phyloP scores from a whole-genome alignment of 2,797 vertebrate species.

The Acanthopagrus latus region DNA sequence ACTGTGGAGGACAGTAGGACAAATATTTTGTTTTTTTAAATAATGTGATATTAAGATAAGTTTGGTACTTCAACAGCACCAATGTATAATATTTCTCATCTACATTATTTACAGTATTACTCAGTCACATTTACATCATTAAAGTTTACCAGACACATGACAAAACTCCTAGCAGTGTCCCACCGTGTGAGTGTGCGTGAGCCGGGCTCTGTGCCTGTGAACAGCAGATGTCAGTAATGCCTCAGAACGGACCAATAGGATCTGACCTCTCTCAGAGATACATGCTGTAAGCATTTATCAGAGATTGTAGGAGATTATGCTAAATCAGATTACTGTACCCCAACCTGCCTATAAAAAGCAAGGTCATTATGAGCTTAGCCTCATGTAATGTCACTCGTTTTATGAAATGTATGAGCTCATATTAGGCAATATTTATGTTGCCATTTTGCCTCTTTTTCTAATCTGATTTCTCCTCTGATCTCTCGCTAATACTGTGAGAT shows the following conservation, averaged over 20 bases:
- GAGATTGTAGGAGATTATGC: constrained; percentile 88
- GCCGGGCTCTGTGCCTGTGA: constrained; percentile 52
- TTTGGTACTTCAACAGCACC: background rate
- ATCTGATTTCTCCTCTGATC: constrained; percentile 81
- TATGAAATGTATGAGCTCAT: constrained; percentile 77
- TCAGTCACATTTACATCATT: background rate
- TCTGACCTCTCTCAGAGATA: constrained; percentile 75
- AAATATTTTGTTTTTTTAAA: background rate
- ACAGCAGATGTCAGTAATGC: constrained; percentile 83
- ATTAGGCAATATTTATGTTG: constrained; percentile 78
- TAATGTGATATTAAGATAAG: background rate
- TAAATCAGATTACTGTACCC: constrained; percentile 87
- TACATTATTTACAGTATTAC: background rate
- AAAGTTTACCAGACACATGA: background rate
- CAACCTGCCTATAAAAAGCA: constrained; percentile 87
- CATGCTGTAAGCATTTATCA: constrained; percentile 88
- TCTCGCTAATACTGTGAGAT: constrained; percentile 75
- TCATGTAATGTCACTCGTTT: constrained; percentile 81
- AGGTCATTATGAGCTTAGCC: constrained; percentile 88
- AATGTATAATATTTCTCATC: background rate
- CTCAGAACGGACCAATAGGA: constrained; percentile 71
- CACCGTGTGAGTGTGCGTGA: constrained; percentile 8
- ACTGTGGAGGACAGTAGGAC: background rate
- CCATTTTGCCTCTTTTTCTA: constrained; percentile 77
- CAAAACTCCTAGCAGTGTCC: background rate